A percentile compares a stretch with the other conserved stretches of the same genome.
Evolutionary conservation across 2,888 invertebrate genomes (phyloP).

Genomic region (Parapristionchus giblindavisi): DNA sequence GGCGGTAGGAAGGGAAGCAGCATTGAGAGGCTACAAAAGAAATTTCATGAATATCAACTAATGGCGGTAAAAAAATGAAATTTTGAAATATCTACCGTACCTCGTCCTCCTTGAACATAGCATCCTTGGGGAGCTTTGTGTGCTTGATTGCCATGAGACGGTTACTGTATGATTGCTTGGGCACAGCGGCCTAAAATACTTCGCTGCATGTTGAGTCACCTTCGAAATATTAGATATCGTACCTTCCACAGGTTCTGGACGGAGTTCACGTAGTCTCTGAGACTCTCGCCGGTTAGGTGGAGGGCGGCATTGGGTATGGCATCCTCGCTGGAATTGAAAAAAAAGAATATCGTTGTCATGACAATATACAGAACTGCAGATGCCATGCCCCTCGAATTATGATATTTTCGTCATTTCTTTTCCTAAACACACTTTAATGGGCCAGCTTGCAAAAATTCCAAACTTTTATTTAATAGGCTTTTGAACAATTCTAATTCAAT

Average conservation of each 20-base stretch:
- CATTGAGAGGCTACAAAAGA: slow-evolving; percentile 39
- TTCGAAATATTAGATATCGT: not conserved
- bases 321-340: slow-evolving; percentile 13
- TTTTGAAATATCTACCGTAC: slow-evolving; percentile 2
- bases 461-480: no score
- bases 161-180: not conserved
- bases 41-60: no score
- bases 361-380: not conserved
- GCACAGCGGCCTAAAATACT: not conserved
- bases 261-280: slow-evolving; percentile 62
- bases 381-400: not conserved
- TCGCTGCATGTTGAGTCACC: not conserved
- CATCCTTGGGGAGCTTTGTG: slow-evolving; percentile 25
- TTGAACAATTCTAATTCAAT: no score
- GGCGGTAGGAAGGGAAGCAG: slow-evolving; percentile 76
- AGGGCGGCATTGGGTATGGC: slow-evolving; percentile 40
- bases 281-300: slow-evolving; percentile 51
- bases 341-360: no score
- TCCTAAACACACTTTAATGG: no score
- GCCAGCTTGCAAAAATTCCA: no score
- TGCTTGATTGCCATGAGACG: slow-evolving; percentile 38
- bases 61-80: slow-evolving; percentile 4
- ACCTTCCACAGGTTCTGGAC: slow-evolving; percentile 53
- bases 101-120: slow-evolving; percentile 2
- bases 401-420: no score